Evolutionary conservation across 2,888 invertebrate genomes (phyloP), one percentile per base, ranked within the genome.

Genomic region (Belgica antarctica): DNA sequence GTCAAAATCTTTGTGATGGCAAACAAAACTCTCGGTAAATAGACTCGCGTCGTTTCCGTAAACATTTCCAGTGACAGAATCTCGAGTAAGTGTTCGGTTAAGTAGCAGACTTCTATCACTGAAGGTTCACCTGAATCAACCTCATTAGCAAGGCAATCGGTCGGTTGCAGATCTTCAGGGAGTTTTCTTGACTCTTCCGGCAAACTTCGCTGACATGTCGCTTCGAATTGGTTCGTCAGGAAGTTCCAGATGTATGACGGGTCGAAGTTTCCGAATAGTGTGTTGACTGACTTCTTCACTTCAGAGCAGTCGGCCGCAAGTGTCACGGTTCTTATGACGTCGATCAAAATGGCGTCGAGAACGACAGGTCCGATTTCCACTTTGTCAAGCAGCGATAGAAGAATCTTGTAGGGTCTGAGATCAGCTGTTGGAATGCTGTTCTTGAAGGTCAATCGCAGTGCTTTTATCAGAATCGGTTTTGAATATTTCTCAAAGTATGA

Each of bases 201-300:
- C 70, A 62, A 74, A 74, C 70, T 61, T 68, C 72, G 22, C 72
- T 75, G 76, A 72, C 77, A 75, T 69, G 77, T 73, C 72, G 84
- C 84, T 71, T 85, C 83, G 74, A 85, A 87, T 72, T 88, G 79
- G 73, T 83, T 82, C 25, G 87, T 87, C 73, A 90, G 85, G 76
- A 89, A 92, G 72, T 87, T 86, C 94, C 94, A 94, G 70, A 94
- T 87, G 76, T 91, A 94, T 71, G 87, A 87, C n/a, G 89, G 88
- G 76, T 93, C 92, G 72, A 94, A 83, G 0, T 91, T 89, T 70
- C 89, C 88, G 77, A 94, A 90, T 25, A 94, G 79, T 72, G 93
- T 81, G 80, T 93, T 94, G 1, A 92, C 91, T 19, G 90, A 90
- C 79, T 93, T 93, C 12, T 89, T 82, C 46, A 92, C 83, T 76